Base-by-base conservation (phyloP, 2,113 vertebrate genomes). In the Bambusicola thoracicus region DNA sequence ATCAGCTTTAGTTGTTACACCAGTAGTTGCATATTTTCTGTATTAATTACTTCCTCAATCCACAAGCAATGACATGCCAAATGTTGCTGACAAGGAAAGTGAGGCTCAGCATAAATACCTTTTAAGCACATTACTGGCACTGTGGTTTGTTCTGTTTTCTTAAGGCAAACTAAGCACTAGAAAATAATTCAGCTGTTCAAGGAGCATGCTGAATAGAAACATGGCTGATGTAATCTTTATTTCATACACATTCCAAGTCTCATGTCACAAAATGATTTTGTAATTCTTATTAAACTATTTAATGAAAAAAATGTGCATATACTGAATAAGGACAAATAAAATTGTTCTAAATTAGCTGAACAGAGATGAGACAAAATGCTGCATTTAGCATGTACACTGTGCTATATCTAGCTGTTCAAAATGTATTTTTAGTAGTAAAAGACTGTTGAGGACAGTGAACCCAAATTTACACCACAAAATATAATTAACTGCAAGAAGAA, bases 1-100 rank as follows among this genome's bases (percentile, higher is more conserved):
- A 43, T 79, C 49, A 86, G 69, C 66, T 76, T 87, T 12, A 89
- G 90, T 12, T 95, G 86, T 72, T 73, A 80, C 43, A 83, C 88
- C 91, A 82, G 36, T 51, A 43, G 78, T 59, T 38, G 61, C 67
- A 38, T 22, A 75, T 67, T 92, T 96, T 94, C 69, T 80, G 34
- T 70, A 79, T 70, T 92, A 87, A 93, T 96, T 87, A 89, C 69
- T 89, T 96, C 75, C 63, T 85, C 76, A 59, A 48, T 84, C 86
- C 49, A 65, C 70, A 81, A 59, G 74, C n/a, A 94, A n/a, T 10
- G 19, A 56, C 51, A 40, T 34, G 32, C 27, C 61, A 89, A 81
- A 61, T 46, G 32, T 29, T 85, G 49, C 59, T 89, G 77, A 85
- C 68, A 44, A 91, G 49, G n/a, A 92, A 44, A 85, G 73, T 18